Base-by-base conservation (phyloP, 2,797 vertebrate species). In the Phyllotis vaccarum region DNA sequence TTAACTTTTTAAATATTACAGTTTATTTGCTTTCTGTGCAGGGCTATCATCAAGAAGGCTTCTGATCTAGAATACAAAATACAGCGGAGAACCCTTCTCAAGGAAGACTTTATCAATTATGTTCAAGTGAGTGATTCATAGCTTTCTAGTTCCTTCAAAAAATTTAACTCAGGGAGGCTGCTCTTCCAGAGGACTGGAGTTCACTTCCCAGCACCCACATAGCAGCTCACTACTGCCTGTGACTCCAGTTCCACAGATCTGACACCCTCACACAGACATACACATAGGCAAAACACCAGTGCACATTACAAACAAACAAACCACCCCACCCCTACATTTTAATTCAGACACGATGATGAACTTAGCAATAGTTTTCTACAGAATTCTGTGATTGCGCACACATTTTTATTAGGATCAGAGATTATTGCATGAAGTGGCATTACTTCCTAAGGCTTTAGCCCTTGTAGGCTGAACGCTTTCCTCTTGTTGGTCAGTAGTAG, bases 41-140 rank as follows among this genome's bases (percentile, higher is more conserved):
- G 99, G 98, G 99, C 99, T 19, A 99, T 99, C 91, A 98, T 99
- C 97, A 99, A 99, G 98, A 99, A 99, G 96, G 98, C 97, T 6
- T 99, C 99, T 0, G 98, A 99, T 22, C 98, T 99, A 97, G 99
- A 99, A 95, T 99, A 99, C 98, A 99, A 99, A 94, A 99, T 99
- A 64, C 99, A 99, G 95, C 98, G 99, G 96, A 92, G 99, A 97
- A 97, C 98, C 0, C 98, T 99, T 54, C 98, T 98, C 29, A 99
- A 99, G 98, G 99, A 99, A n/a, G 99, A 99, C 95, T 99, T 99
- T 91, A 99, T 99, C 60, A 98, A 97, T 31, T 99, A 99, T 76
- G 99, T 99, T 75, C 99, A 99, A 99, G 99, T 99, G 93, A 90
- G 97, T 58, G 2, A 91, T 76, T 86, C 8, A 22, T 90, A 54